Base-by-base conservation (phyloP, 2,797 vertebrate species). In the Cygnus olor region DNA sequence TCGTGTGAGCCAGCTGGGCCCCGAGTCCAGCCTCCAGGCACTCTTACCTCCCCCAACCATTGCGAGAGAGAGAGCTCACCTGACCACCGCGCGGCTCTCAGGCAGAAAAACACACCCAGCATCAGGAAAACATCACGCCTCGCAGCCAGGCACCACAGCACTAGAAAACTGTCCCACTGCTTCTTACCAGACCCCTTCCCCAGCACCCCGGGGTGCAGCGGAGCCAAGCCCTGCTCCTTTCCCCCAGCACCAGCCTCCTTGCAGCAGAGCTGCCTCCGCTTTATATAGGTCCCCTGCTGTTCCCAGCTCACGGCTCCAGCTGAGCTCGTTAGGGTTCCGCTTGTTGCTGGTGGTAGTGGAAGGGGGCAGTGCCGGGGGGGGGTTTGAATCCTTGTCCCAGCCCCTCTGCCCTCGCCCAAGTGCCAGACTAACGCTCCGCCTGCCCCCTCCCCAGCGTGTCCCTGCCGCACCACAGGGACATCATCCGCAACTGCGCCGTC, bases 401-500 rank as follows among this genome's bases (percentile, higher is more conserved):
- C 40, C 44, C 32, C 28, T 77, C 70, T 71, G 12, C 20, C 13
- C 42, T 77, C 70, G n/a, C 24, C 49, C 3, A 2, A 49, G 47
- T 25, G 47, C 47, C 47, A 58, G 27, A 89, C 17, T 77, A 85
- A 85, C 60, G 20, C 12, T 68, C 22, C 12, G 6, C 85, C 42
- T 92, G 20, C 16, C 14, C 89, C 78, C 63, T 93, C 60, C 88
- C 47, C 97, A 99, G 99, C 40, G 97, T 98, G 3, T 99, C 99
- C 9, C 98, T 99, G 40, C 98, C 99, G 82, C 98, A 98, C 94
- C 98, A 99, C 96, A 99, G 99, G 97, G 99, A 99, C n/a, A 98
- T 99, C 76, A 99, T 99, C 97, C 98, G 99, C 95, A 99, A 98
- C 97, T 99, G 99, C 70, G 99, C 99, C 0, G 98, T 99, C 98